A percentile compares a stretch with the other conserved stretches of the same genome.
phyloP scores from a whole-genome alignment of 2,797 vertebrate species.

The Caiman crocodilus region DNA sequence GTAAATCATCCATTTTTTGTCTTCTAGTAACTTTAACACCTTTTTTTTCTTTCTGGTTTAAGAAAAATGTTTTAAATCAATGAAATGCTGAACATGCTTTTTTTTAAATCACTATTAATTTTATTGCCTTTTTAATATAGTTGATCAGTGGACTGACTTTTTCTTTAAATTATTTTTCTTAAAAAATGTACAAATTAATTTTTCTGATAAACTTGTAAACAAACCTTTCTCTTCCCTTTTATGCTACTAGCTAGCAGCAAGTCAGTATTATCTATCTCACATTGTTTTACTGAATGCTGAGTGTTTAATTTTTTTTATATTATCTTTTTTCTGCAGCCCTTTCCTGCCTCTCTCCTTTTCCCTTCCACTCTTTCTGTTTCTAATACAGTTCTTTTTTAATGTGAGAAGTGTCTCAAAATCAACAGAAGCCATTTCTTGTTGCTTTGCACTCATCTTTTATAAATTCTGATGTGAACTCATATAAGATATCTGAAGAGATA shows the following conservation, averaged over 20 bases:
- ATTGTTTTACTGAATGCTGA: conserved; percentile 1
- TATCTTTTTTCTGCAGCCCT: neutral
- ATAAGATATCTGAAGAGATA: neutral
- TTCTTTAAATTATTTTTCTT: neutral
- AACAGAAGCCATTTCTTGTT: neutral
- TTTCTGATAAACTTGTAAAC: neutral
- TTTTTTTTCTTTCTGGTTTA: neutral
- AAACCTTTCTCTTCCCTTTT: neutral
- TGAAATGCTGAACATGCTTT: too few relatives aligned
- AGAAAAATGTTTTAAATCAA: neutral
- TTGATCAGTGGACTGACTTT: neutral
- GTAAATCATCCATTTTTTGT: neutral
- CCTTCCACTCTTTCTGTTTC: neutral
- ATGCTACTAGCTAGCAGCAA: neutral
- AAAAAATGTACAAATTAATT: neutral
- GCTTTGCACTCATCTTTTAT: neutral
- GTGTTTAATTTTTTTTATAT: conserved; percentile 29
- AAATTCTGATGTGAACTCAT: neutral
- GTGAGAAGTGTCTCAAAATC: neutral
- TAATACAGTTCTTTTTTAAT: conserved; percentile 2
- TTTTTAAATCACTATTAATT: neutral
- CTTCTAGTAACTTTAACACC: neutral
- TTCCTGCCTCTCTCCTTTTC: conserved; percentile 25
- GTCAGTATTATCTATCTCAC: neutral
- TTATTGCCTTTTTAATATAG: neutral